Base-by-base conservation (phyloP, 2,888 invertebrate species). In the Oasisia sp. region DNA sequence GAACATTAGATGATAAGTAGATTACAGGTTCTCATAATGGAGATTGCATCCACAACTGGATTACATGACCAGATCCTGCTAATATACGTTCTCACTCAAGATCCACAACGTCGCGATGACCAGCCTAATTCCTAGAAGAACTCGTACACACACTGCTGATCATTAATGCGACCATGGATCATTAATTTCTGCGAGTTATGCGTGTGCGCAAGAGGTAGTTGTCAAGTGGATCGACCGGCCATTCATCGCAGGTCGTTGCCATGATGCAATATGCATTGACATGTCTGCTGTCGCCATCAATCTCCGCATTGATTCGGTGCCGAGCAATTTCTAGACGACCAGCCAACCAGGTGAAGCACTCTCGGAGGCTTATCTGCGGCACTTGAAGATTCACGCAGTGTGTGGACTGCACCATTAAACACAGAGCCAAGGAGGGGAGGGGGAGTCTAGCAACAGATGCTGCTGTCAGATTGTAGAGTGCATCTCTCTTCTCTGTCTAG, bases 381-480 rank as follows among this genome's bases (percentile, higher is more conserved):
- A n/a, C 74, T 74, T 74, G 74, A 74, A 74, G 74, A n/a, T n/a
- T 14, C 27, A 74, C 74, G 27, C 19, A 74, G 74, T 7, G n/a
- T 19, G 74, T 74, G 19, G 74, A 74, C 74, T 74, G 74, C n/a
- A n/a, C 74, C 74, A 74, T 74, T 74, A 74, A 74, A 74, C n/a
- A n/a, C n/a, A 56, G 9, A 56, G 56, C 56, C 11, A 11, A 38
- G 50, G 14, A 12, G 19, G 74, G 19, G n/a, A 74, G 7, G 74
- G 14, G 74, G 74, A 74, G 27, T 74, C 74, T 74, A 74, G 74
- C 74, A 74, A 74, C 74, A 74, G 74, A 74, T 74, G 74, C 74
- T 19, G 74, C 74, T 74, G 74, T 74, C 74, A 74, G 27, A 74
- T 74, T 74, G 74, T 19, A 7, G 74, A 74, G 74, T 19, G 27